A percentile compares a stretch with the other conserved stretches of the same genome.
These are phyloP conservation scores for Sinodicranocentrus sp. DNA, from an alignment of 2,888 invertebrate genomes.

Conservation along the genomic window DNA sequence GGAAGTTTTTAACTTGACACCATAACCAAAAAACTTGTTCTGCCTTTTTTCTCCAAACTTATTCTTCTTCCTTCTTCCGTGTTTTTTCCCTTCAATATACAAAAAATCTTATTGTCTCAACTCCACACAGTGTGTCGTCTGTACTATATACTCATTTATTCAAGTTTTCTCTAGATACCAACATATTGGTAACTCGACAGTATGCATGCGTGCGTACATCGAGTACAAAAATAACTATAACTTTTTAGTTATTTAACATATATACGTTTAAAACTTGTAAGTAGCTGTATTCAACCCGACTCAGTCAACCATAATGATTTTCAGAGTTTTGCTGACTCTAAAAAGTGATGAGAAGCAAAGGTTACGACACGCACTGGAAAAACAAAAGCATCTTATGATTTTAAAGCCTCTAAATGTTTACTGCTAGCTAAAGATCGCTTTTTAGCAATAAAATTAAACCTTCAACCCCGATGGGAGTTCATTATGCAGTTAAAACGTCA, in stretches of 20 bases:
- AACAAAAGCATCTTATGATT: too few relatives aligned
- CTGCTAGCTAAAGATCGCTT: too few relatives aligned
- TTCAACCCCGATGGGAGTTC: conserved; percentile 21
- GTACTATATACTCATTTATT: neutral
- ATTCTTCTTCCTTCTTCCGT: conserved; percentile 60
- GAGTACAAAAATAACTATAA: too few relatives aligned
- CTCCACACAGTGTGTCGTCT: neutral
- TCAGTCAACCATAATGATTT: too few relatives aligned
- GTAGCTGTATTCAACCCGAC: too few relatives aligned
- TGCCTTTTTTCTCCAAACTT: conserved; percentile 19
- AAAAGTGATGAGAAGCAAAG: conserved; percentile 8
- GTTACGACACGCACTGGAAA: conserved; percentile 3
- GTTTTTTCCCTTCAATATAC: conserved; percentile 17
- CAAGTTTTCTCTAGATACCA: neutral
- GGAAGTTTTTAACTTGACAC: conserved; percentile 41
- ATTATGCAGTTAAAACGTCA: conserved; percentile 44
- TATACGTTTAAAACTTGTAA: too few relatives aligned
- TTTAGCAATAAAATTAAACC: conserved; percentile 51
- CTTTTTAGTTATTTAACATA: too few relatives aligned
- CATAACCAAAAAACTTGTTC: conserved; percentile 34
- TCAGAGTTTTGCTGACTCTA: neutral
- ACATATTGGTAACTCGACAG: conserved; percentile 40
- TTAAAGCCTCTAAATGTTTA: too few relatives aligned
- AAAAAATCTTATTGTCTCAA: neutral
- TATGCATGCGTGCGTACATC: too few relatives aligned